phyloP scores from a whole-genome alignment of 1,140 invertebrate genomes.

The Lordiphosa stackelbergi region DNA sequence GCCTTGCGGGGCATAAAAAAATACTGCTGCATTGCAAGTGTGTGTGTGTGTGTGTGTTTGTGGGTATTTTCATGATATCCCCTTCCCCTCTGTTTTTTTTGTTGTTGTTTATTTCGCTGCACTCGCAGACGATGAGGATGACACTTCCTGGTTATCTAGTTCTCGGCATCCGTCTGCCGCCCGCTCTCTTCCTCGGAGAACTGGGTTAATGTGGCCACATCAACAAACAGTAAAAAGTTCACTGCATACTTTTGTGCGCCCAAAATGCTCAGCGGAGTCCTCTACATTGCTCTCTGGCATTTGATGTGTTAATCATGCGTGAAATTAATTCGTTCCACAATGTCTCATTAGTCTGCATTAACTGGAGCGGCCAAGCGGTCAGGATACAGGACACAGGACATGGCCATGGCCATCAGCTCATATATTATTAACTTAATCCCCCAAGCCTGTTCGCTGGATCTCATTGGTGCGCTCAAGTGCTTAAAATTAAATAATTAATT shows the following conservation, averaged over 20 bases:
- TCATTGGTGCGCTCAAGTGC: slow-evolving; percentile 69
- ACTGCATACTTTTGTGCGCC: slow-evolving; percentile 10
- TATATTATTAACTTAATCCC: slow-evolving; percentile 75
- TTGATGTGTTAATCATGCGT: slow-evolving; percentile 77
- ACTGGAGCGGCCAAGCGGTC: slow-evolving; percentile 56
- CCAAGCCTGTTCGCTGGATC: slow-evolving; percentile 53
- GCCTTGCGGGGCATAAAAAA: slow-evolving; percentile 31
- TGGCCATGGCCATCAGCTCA: slow-evolving; percentile 52
- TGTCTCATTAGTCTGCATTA: slow-evolving; percentile 76
- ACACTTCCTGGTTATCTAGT: slow-evolving; percentile 66
- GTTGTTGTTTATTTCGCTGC: slow-evolving; percentile 52
- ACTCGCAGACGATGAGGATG: slow-evolving; percentile 42
- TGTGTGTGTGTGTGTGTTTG: too few relatives aligned
- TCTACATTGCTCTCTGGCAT: slow-evolving; percentile 37
- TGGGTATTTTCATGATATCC: slow-evolving; percentile 39
- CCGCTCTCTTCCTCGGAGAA: background rate
- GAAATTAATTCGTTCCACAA: slow-evolving; percentile 77
- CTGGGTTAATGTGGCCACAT: slow-evolving; percentile 22
- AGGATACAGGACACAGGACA: slow-evolving; percentile 25
- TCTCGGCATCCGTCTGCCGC: slow-evolving; percentile 57
- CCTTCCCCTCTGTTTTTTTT: slow-evolving; percentile 41
- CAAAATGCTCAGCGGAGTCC: background rate
- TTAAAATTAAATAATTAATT: slow-evolving; percentile 76
- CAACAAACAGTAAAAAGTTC: slow-evolving; percentile 22
- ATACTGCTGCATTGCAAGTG: slow-evolving; percentile 18